Base-by-base conservation (phyloP, 2,113 vertebrate species). In the Platichthys stellatus region DNA sequence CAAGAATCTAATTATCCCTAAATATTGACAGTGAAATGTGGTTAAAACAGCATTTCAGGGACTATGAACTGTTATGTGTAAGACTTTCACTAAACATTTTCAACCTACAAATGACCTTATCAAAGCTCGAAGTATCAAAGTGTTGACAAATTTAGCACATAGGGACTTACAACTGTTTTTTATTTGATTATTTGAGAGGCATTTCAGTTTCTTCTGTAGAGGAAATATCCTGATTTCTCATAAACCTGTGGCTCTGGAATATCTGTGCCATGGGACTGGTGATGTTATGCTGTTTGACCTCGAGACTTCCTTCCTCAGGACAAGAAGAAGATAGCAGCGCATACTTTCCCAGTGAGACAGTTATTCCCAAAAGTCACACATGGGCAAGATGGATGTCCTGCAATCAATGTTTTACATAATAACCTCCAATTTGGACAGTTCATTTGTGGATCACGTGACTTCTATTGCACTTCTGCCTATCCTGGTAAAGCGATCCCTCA, bases 261-360 rank as follows among this genome's bases (percentile, higher is more conserved):
- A 54, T 54, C 51, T 54, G 51, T 54, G 51, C 51, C 28, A 57
- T 63, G 63, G 66, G 54, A 60, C 63, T 58, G 57, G 79, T 82
- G 66, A 75, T 70, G 73, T 81, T 69, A 82, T 69, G 77, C 54
- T 68, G 40, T 68, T 56, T 81, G 84, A 85, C 77, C 64, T 53
- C n/a, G 63, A 69, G 60, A 28, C 86, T 90, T 94, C 90, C 90
- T 94, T 93, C 88, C 91, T 83, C 89, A 85, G 90, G 86, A 92
- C 80, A 82, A 80, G 74, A 77, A 47, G 54, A 56, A 86, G 88
- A 92, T 92, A 90, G 61, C 56, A 49, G 45, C 15, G 74, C 78
- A 91, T 88, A 87, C 43, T 93, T 90, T 85, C 72, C 77, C 24
- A 65, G 58, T 83, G 84, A 88, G 54, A 85, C 72, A 78, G 40